Conservation (phyloP, 2,888 invertebrate species). For the Lathronympha strigana region DNA sequence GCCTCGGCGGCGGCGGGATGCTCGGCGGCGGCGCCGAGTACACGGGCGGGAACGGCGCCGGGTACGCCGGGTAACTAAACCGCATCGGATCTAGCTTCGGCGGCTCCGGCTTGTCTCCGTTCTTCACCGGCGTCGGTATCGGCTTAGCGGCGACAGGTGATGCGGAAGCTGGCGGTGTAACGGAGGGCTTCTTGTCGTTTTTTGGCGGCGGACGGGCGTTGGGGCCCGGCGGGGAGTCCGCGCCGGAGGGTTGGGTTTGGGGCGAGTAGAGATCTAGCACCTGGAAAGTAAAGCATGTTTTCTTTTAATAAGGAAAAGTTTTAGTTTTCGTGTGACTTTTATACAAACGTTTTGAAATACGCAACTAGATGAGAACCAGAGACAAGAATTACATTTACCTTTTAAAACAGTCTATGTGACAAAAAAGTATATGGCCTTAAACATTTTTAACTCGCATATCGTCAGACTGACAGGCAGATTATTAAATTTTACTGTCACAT, state of each 20-base stretch:
- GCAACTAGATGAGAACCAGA: too few species aligned
- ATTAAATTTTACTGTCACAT: too few species aligned
- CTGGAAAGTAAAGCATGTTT: too few species aligned
- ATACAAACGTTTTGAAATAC: too few species aligned
- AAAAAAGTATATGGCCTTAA: too few species aligned
- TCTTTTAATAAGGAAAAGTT: too few species aligned
- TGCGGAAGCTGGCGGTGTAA: conserved; percentile 79
- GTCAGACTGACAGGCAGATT: too few species aligned
- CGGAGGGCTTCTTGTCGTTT: conserved; percentile 81
- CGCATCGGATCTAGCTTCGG: conserved; percentile 67
- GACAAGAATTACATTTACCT: too few species aligned
- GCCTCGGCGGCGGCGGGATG: conserved; percentile 60
- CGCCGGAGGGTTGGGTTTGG: conserved; percentile 84
- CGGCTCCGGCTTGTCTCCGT: conserved; percentile 70
- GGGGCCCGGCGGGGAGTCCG: conserved; percentile 87
- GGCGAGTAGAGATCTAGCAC: conserved; percentile 95
- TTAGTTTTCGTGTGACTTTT: too few species aligned
- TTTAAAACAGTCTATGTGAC: too few species aligned
- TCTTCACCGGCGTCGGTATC: conserved; percentile 69
- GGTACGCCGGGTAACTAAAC: conserved; percentile 65
- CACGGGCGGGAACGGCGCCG: conserved; percentile 72
- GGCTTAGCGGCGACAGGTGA: conserved; percentile 74
- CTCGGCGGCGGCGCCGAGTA: conserved; percentile 71
- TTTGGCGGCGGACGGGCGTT: conserved; percentile 77
- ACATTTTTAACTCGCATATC: too few species aligned